A percentile compares a stretch with the other conserved stretches of the same genome.
These are phyloP conservation scores for Tautogolabrus adspersus DNA, from an alignment of 2,113 vertebrate species.

Conservation along the genomic window DNA sequence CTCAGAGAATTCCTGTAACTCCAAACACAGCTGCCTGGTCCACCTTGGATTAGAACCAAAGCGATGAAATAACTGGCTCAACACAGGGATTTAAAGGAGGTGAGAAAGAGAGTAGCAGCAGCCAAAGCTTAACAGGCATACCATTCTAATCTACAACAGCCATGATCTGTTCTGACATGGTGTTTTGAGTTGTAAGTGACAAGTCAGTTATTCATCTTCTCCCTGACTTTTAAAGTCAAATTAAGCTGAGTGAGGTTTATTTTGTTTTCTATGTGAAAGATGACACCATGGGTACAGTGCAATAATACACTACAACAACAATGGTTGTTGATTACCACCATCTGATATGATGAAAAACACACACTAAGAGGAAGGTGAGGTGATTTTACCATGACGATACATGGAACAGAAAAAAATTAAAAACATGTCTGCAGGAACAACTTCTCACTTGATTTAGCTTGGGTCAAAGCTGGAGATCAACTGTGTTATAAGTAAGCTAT, in stretches of 20 bases:
- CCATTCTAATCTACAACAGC: neutral
- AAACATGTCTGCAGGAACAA: neutral
- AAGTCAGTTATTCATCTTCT: neutral
- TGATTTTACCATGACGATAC: neutral
- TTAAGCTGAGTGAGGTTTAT: neutral
- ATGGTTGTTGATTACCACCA: neutral
- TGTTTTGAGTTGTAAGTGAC: neutral
- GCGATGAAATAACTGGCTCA: constrained; percentile 27
- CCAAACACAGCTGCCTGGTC: constrained; percentile 62
- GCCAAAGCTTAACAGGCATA: constrained; percentile 4
- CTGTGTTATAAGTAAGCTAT: neutral
- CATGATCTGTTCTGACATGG: neutral
- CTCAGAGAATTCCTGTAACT: constrained; percentile 48
- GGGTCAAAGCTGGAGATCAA: neutral
- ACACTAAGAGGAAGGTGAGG: constrained; percentile 1
- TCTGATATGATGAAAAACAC: constrained; percentile 5
- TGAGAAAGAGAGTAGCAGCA: constrained; percentile 2
- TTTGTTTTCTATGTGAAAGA: constrained; percentile 15
- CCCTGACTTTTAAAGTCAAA: neutral
- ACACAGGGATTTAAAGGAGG: constrained; percentile 15
- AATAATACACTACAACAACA: constrained; percentile 1
- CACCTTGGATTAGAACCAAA: constrained; percentile 40
- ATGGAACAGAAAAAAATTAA: neutral
- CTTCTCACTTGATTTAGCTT: constrained; percentile 11
- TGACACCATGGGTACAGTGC: neutral